Evolutionary conservation across 2,797 vertebrate genomes (phyloP), one percentile per base, ranked within the genome.

Genomic region (Distichodus sexfasciatus): DNA sequence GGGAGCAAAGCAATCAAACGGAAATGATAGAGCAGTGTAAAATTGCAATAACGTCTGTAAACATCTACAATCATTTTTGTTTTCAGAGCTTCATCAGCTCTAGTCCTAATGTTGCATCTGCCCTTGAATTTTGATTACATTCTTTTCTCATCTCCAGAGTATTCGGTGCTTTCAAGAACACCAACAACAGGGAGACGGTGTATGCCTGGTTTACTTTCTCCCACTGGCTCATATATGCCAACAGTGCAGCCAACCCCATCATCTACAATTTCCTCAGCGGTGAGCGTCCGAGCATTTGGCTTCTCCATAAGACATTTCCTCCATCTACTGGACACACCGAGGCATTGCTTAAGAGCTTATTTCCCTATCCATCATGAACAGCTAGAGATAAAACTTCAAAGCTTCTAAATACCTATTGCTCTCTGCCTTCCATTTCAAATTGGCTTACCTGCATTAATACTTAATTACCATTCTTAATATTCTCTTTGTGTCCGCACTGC

Each of bases 201-300:
- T 99, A 99, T 0, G 96, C 96, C 36, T 98, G 94, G 95, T 99
- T 98, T 84, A 99, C 90, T 0, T 96, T 98, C 83, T 96, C 96
- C 67, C 96, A 99, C 61, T 98, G 96, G 97, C 92, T 99, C 62
- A 96, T 98, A 11, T 99, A 99, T 23, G 96, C 96, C 78, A 99
- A 99, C 79, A 99, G 97, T 79, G 97, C 97, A 59, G 95, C 94
- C 57, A 99, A 99, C 84, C 96, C 97, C 47, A 97, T 99, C 76
- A 97, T 99, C 90, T 99, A 99, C 84, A 99, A 98, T 84, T 98
- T 98, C 83, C 93, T 99, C 63, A 98, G 97, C 59, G 94, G 97
- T 98, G 83, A 95, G 96, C 93, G 43, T 65, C 15, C 6, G 11
- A 38, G 4, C 14, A 4, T 28, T 51, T 76, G 4, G 69, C 10